Evolutionary conservation across 2,113 vertebrate genomes (phyloP).

Genomic region (Sphyrna mokarran): DNA sequence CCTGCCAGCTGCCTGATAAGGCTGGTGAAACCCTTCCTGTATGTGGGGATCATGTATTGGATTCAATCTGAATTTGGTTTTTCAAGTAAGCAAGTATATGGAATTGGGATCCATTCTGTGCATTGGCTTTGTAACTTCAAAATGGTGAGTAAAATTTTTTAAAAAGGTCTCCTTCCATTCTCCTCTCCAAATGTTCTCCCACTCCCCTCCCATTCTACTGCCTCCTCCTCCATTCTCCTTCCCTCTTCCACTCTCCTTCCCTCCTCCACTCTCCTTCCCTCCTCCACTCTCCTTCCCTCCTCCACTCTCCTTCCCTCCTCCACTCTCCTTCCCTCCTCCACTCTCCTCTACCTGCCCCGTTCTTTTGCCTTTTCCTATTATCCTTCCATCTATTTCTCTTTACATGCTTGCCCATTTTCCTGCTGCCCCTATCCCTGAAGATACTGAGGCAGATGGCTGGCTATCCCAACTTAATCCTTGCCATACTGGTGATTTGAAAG

Average conservation of each 20-base stretch:
- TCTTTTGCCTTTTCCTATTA: neutral
- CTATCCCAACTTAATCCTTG: neutral
- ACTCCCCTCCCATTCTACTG: neutral
- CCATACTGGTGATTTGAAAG: neutral
- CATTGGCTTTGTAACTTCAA: no score
- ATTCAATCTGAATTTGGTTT: no score
- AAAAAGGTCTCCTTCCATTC: neutral
- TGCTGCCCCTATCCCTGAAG: neutral
- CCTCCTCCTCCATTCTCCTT: no score
- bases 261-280: neutral
- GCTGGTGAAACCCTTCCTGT: no score
- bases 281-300: neutral
- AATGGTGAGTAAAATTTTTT: no score
- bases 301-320: no score
- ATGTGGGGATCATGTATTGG: no score
- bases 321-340: neutral
- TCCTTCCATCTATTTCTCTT: neutral
- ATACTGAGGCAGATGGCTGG: neutral
- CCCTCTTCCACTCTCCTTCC: neutral
- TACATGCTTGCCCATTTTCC: neutral
- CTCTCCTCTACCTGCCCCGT: neutral
- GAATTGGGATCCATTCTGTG: no score
- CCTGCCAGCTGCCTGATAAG: no score
- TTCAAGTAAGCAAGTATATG: no score
- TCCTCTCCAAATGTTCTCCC: no score